Conservation (phyloP, 1,140 invertebrate species). For the Acromyrmex echinatior region DNA sequence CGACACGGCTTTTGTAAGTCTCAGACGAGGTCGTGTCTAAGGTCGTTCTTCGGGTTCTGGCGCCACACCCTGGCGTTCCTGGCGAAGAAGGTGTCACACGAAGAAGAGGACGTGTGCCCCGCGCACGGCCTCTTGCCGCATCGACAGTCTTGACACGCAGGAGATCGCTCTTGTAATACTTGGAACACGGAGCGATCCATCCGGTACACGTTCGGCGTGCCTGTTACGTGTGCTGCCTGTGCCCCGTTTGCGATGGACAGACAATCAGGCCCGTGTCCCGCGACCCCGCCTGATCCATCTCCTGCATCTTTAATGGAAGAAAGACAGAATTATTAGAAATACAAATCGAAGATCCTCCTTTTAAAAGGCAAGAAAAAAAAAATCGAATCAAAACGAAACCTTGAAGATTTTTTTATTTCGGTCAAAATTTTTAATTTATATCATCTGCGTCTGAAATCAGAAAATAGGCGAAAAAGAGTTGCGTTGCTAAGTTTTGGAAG, state of each 20-base stretch:
- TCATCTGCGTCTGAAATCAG: neutral
- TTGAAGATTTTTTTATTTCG: neutral
- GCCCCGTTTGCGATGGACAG: slow-evolving; percentile 33
- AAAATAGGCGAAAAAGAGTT: neutral
- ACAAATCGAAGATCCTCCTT: neutral
- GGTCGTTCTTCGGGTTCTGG: slow-evolving; percentile 66
- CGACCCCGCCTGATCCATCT: slow-evolving; percentile 6
- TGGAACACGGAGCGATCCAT: slow-evolving; percentile 76
- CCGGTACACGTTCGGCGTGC: slow-evolving; percentile 71
- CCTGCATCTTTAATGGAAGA: slow-evolving; percentile 24
- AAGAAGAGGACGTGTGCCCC: slow-evolving; percentile 45
- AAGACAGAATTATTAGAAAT: neutral
- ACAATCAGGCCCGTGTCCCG: slow-evolving; percentile 17
- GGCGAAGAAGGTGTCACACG: slow-evolving; percentile 34
- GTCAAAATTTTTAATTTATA: neutral
- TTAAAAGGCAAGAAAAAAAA: neutral
- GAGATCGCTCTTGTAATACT: slow-evolving; percentile 77
- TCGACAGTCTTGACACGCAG: slow-evolving; percentile 71
- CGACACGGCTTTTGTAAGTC: slow-evolving; percentile 24
- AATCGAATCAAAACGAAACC: neutral
- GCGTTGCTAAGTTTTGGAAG: neutral
- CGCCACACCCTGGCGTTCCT: slow-evolving; percentile 67
- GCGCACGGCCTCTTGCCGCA: slow-evolving; percentile 36
- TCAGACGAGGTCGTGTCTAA: slow-evolving; percentile 50
- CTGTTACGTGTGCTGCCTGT: slow-evolving; percentile 61